Conservation (phyloP, 1,140 invertebrate species). For the Ceratitis capitata region DNA sequence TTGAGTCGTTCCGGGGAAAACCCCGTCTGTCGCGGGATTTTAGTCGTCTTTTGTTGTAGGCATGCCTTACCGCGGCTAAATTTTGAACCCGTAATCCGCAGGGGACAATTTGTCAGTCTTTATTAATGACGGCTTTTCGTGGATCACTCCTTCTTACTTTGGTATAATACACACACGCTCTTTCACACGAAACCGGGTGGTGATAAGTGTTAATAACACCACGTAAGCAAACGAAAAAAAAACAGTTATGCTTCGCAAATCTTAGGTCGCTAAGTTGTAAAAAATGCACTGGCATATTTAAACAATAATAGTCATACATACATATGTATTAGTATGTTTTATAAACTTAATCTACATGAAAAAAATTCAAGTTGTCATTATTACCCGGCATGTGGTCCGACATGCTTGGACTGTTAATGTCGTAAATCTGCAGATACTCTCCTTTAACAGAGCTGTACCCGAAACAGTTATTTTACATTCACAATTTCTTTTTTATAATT, state of each 20-base stretch:
- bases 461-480: not conserved
- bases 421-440: not conserved
- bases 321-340: not conserved
- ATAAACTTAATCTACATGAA: not conserved
- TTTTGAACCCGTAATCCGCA: too few species aligned
- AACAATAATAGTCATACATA: not conserved
- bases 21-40: too few species aligned
- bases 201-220: not conserved
- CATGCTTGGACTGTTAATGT: slow-evolving; percentile 6
- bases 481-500: not conserved
- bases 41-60: too few species aligned
- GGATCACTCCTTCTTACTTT: too few species aligned
- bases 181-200: not conserved
- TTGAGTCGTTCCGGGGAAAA: too few species aligned
- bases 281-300: not conserved
- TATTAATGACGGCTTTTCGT: too few species aligned
- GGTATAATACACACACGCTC: too few species aligned
- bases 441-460: not conserved
- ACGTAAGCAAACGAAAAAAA: too few species aligned
- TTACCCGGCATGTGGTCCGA: not conserved
- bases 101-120: too few species aligned
- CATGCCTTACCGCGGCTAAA: too few species aligned
- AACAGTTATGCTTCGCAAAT: slow-evolving; percentile 32
- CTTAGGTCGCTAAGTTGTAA: not conserved
- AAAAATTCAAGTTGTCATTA: not conserved